A percentile compares a stretch with the other conserved stretches of the same genome.
Conservation (phyloP, 2,888 invertebrate species). For the Ariolimax columbianus region DNA sequence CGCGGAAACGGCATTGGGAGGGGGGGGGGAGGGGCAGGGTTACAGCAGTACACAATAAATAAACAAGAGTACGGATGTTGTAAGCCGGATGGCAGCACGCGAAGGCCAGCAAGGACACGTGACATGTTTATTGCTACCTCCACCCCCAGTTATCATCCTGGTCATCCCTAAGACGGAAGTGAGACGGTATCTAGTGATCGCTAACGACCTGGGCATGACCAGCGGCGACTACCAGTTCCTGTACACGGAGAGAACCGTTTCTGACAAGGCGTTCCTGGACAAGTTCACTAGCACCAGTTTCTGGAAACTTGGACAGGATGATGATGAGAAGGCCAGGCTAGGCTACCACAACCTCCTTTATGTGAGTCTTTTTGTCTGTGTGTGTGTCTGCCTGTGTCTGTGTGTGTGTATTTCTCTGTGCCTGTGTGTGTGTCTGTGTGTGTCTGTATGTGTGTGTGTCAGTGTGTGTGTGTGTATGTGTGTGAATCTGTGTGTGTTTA, state of each 20-base stretch:
- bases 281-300: slow-evolving; percentile 58
- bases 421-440: neutral
- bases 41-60: too few species aligned
- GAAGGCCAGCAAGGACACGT: too few species aligned
- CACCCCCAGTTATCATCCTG: slow-evolving; percentile 72
- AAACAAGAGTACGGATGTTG: too few species aligned
- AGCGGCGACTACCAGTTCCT: slow-evolving; percentile 73
- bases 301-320: slow-evolving; percentile 62
- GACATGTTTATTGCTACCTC: too few species aligned
- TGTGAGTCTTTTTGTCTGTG: slow-evolving; percentile 65
- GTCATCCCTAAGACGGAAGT: slow-evolving; percentile 66
- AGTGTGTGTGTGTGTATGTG: too few species aligned
- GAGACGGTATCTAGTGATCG: slow-evolving; percentile 68
- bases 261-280: slow-evolving; percentile 58
- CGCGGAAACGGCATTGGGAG: too few species aligned
- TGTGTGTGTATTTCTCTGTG: neutral
- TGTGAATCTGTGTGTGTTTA: too few species aligned
- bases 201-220: slow-evolving; percentile 69
- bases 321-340: slow-evolving; percentile 63
- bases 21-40: too few species aligned
- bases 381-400: too few species aligned
- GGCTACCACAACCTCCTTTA: slow-evolving; percentile 71
- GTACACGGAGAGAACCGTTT: slow-evolving; percentile 64
- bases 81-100: too few species aligned
- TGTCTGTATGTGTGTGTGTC: neutral